Conservation (phyloP, 2,888 invertebrate species). For the Petrolisthes cinctipes region DNA sequence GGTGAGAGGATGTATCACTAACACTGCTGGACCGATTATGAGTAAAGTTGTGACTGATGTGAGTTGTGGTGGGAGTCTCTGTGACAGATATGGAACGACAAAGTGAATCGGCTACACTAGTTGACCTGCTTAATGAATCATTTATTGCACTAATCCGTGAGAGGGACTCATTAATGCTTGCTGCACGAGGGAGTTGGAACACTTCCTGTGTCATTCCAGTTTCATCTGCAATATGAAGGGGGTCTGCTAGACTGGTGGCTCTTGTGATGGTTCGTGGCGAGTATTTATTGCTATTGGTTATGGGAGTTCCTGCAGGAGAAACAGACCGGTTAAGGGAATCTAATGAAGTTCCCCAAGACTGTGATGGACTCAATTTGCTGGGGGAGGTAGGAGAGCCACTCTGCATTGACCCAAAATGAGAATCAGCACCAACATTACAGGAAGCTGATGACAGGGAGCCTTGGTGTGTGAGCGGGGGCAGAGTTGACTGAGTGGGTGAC, state of each 20-base stretch:
- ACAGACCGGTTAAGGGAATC: constrained; percentile 54
- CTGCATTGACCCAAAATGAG: constrained; percentile 41
- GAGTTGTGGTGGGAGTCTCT: constrained; percentile 27
- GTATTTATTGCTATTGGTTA: constrained; percentile 55
- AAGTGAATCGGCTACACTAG: constrained; percentile 61
- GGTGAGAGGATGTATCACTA: constrained; percentile 23
- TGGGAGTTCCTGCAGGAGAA: constrained; percentile 54
- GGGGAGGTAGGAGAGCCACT: constrained; percentile 49
- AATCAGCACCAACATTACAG: constrained; percentile 54
- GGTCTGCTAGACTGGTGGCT: constrained; percentile 51
- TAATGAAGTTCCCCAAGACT: constrained; percentile 54
- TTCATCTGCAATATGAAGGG: constrained; percentile 43
- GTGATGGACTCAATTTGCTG: constrained; percentile 57
- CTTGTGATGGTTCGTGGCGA: constrained; percentile 54
- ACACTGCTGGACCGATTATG: constrained; percentile 14
- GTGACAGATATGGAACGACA: constrained; percentile 41
- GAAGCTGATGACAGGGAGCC: constrained; percentile 43
- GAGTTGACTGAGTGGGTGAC: constrained; percentile 55
- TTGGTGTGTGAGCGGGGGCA: constrained; percentile 36
- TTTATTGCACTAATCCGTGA: constrained; percentile 48
- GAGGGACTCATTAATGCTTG: constrained; percentile 53
- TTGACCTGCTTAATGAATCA: constrained; percentile 56
- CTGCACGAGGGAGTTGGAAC: constrained; percentile 46
- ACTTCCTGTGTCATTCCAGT: constrained; percentile 41
- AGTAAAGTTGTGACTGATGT: too few relatives aligned